Base-by-base conservation (phyloP, 2,888 invertebrate species). In the Mythimna ferrago region DNA sequence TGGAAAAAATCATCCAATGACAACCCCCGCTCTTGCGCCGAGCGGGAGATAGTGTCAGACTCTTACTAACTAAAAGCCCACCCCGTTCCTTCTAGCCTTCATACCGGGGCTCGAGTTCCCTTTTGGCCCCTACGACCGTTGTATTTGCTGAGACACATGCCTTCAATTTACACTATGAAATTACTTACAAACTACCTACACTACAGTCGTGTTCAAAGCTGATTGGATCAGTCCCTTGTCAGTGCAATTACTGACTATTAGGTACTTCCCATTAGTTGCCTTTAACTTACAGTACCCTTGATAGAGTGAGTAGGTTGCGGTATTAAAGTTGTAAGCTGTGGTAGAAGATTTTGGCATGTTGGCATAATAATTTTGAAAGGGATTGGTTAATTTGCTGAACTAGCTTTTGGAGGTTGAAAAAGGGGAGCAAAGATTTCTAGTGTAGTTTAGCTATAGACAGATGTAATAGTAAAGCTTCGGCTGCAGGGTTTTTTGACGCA, bases 191-290 rank as follows among this genome's bases (percentile, higher is more conserved):
- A 71, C 56, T 64, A 38, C 62, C 60, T 73, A 61, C 32, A 76
- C 58, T 62, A 56, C 57, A 57, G 41, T 63, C 67, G 63, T 51
- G 79, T 75, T 79, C 56, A 71, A 81, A 77, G 41, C 60, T 69
- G 79, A 85, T 85, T 81, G 76, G 69, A 75, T 80, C 63, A 73
- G 57, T 73, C 83, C 83, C 76, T 66, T 73, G 76, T 81, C 83
- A 80, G 74, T 57, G 35, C n/a, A 66, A 77, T 85, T 76, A 76
- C 67, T 54, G 61, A 58, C 65, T 63, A 71, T 75, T 63, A 48
- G 48, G 16, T 48, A 68, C 65, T 81, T 70, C 76, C 67, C 63
- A 78, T 84, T 81, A 81, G 70, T 61, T 73, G 48, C 38, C 21
- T 11, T 65, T 35, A 41, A 61, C 61, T 60, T 60, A 61, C 41